These are phyloP conservation scores for Erpornis zantholeuca DNA, from an alignment of 2,113 vertebrate species.

Conservation along the genomic window DNA sequence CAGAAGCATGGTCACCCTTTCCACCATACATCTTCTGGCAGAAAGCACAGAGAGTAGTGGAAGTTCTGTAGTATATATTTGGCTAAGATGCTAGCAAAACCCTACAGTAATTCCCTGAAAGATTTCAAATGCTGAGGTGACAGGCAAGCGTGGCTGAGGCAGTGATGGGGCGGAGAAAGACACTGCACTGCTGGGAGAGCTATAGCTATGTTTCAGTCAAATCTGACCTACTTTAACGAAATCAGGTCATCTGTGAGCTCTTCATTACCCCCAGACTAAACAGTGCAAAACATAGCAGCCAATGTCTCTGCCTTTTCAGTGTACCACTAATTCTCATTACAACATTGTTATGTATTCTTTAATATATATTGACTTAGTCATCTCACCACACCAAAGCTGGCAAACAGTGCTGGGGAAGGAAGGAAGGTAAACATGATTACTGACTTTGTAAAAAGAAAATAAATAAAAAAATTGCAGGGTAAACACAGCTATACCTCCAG, in stretches of 20 bases:
- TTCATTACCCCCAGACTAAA: slow-evolving; percentile 93
- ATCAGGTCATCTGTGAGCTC: slow-evolving; percentile 93
- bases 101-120: slow-evolving; percentile 56
- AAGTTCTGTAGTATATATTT: slow-evolving; percentile 8
- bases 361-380: slow-evolving; percentile 75
- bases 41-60: slow-evolving; percentile 17
- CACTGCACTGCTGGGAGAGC: slow-evolving; percentile 53
- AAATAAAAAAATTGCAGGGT: slow-evolving; percentile 32
- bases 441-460: neutral
- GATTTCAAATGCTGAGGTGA: slow-evolving; percentile 26
- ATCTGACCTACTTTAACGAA: slow-evolving; percentile 85
- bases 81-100: slow-evolving; percentile 33
- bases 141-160: neutral
- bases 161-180: neutral
- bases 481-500: slow-evolving; percentile 67
- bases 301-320: slow-evolving; percentile 69
- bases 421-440: slow-evolving; percentile 68
- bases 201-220: slow-evolving; percentile 66
- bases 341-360: slow-evolving; percentile 74
- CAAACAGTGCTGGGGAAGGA: slow-evolving; percentile 67
- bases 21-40: neutral
- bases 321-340: slow-evolving; percentile 68
- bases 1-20: neutral
- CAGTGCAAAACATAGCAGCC: slow-evolving; percentile 75
- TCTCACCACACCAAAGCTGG: slow-evolving; percentile 63